These are phyloP conservation scores for Kryptolebias marmoratus DNA, from an alignment of 2,113 vertebrate genomes.

Conservation along the genomic window DNA sequence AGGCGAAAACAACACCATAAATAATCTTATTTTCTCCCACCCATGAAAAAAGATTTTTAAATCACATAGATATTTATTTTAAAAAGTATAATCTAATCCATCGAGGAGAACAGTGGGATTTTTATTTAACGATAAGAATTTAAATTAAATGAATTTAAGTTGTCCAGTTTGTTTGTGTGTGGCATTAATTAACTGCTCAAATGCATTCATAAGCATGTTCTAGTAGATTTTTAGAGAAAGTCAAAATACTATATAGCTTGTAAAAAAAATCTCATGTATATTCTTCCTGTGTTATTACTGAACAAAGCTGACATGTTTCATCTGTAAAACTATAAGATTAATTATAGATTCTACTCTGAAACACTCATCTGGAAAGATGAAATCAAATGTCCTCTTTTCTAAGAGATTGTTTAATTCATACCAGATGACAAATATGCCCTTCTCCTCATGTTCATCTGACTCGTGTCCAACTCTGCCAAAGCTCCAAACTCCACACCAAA, in stretches of 20 bases:
- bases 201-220: background rate
- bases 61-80: slow-evolving; percentile 50
- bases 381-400: background rate
- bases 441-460: background rate
- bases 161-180: background rate
- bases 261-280: too few relatives aligned
- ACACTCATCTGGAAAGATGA: too few relatives aligned
- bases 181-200: background rate
- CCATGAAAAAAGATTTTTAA: slow-evolving; percentile 76
- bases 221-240: background rate
- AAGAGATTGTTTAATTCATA: background rate
- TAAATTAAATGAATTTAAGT: background rate
- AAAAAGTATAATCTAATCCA: slow-evolving; percentile 38
- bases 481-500: background rate
- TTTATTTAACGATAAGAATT: background rate
- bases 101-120: background rate
- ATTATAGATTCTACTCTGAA: background rate
- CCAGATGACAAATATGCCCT: background rate
- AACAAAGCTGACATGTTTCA: too few relatives aligned
- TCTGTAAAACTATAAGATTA: background rate
- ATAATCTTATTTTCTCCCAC: slow-evolving; percentile 69
- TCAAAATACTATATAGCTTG: too few relatives aligned
- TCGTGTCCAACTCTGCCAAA: background rate
- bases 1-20: slow-evolving; percentile 79
- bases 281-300: too few relatives aligned